Evolutionary conservation across 2,888 invertebrate species (phyloP).

Genomic region (Bruchidius siliquastri): DNA sequence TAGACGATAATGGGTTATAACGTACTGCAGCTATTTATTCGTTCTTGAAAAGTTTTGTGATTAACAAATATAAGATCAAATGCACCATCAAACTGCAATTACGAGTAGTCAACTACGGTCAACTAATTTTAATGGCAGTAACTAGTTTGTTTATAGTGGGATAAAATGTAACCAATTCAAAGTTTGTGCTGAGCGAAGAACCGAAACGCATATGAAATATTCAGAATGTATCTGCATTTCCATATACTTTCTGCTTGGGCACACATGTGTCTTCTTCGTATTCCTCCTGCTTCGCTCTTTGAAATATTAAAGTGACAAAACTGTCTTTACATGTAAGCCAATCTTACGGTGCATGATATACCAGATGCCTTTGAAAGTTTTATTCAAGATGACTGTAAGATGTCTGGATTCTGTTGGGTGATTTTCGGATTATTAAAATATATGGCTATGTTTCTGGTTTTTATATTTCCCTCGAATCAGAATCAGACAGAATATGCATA

Average conservation of each 20-base stretch:
- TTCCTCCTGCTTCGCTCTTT: not conserved
- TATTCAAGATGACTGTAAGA: not conserved
- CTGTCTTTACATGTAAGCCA: not conserved
- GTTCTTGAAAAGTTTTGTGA: too few relatives aligned
- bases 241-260: not conserved
- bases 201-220: not conserved
- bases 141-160: not conserved
- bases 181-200: not conserved
- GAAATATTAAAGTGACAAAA: not conserved
- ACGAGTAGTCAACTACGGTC: too few relatives aligned
- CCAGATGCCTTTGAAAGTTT: not conserved
- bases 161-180: not conserved
- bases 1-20: too few relatives aligned
- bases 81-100: too few relatives aligned
- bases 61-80: too few relatives aligned
- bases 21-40: too few relatives aligned
- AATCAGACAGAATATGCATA: too few relatives aligned
- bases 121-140: too few relatives aligned
- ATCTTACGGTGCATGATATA: not conserved
- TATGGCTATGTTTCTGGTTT: not conserved
- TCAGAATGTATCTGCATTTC: not conserved
- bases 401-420: not conserved
- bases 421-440: not conserved
- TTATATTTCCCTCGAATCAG: too few relatives aligned
- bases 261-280: not conserved